Base-by-base conservation (phyloP, 1,140 invertebrate species). In the Kradibia gibbosae region DNA sequence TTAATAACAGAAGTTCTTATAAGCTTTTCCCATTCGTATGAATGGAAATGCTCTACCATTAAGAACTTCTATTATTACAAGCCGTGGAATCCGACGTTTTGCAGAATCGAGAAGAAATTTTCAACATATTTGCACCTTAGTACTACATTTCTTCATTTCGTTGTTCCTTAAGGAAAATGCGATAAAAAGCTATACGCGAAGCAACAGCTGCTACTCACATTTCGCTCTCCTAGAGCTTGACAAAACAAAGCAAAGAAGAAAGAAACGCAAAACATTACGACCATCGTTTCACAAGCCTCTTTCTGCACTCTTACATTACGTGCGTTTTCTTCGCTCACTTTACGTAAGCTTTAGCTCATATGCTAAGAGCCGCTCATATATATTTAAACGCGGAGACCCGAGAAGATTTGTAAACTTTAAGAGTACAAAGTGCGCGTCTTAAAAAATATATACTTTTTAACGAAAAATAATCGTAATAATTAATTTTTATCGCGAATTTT, bases 21-120 rank as follows among this genome's bases (percentile, higher is more conserved):
- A 11, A 67, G n/a, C 17, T 48, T 65, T 65, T 48, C 25, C 2
- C 0, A 45, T 65, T 45, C 25, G 2, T 20, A n/a, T 13, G 5
- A 67, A 65, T 22, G 28, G 50, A 65, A 76, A 77, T 65, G 22
- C 13, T 34, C 57, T 11, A 17, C 57, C 48, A 42, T 62, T 78
- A 55, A 42, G 8, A 17, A 39, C 0, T 57, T 42, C 73, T 42
- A 60, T 75, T 57, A 60, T 60, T 15, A 25, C 17, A 25, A 75
- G 53, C 17, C 8, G 11, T 20, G 36, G 3, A 34, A 31, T 1
- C 10, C 17, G 25, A 20, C 4, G n/a, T 28, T 75, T 75, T 50
- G 1, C 10, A 60, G 22, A 75, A 75, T 75, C 60, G 34, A 72
- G 62, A 48, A 28, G 36, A 76, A 83, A 85, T 82, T 82, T 36